phyloP scores from a whole-genome alignment of 2,113 vertebrate species.

The Paradoxurus hermaphroditus region DNA sequence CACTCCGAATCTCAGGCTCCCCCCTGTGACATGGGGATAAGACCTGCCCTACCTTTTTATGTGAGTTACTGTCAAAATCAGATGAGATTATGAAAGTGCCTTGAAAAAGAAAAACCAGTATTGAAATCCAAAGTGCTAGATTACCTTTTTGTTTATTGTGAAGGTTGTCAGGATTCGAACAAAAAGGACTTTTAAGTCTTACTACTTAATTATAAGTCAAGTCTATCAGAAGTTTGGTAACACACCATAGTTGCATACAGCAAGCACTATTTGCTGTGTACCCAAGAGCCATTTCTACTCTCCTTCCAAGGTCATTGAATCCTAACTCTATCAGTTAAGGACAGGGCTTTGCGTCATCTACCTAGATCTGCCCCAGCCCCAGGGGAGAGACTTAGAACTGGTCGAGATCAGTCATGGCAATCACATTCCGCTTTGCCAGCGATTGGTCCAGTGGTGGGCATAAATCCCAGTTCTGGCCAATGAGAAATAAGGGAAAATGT shows the following conservation, averaged over 20 bases:
- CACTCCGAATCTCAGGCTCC: not conserved
- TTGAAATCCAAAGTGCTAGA: not conserved
- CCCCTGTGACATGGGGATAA: not conserved
- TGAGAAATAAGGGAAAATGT: not conserved
- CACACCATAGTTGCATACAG: not conserved
- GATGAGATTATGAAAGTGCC: not conserved
- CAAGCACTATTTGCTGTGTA: not conserved
- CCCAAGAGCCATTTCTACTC: not conserved
- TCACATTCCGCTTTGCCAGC: not conserved
- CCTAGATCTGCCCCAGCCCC: not conserved
- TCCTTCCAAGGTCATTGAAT: not conserved
- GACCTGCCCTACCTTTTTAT: not conserved
- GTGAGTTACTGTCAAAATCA: not conserved
- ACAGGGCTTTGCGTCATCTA: not conserved
- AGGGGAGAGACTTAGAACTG: not conserved
- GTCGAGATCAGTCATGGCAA: not conserved
- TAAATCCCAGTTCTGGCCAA: not conserved
- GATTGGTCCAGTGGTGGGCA: not conserved
- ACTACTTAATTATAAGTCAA: not conserved
- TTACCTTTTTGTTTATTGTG: not conserved
- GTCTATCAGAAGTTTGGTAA: not conserved
- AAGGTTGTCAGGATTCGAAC: not conserved
- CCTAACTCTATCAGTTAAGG: not conserved
- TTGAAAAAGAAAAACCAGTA: conserved; percentile 10
- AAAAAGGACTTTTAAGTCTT: not conserved